Percentiles rank a stretch among this genome's conserved stretches.
Conservation (phyloP, 2,888 invertebrate species). For the Pyralis farinalis region DNA sequence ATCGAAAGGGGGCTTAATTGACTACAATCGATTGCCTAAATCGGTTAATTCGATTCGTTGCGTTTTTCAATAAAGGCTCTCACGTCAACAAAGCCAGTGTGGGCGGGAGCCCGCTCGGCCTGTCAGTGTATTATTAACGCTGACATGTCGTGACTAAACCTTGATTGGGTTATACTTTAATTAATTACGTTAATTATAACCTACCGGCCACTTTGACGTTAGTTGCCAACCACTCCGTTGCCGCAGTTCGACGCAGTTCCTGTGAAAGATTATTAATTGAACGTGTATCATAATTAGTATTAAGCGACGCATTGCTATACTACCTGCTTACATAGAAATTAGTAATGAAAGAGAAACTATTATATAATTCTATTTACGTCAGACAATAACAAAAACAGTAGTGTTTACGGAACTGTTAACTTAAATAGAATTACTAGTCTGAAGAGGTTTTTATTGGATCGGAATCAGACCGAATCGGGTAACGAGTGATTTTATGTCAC, state of each 20-base stretch:
- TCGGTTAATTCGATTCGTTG: no score
- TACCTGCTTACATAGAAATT: no score
- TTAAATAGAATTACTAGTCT: no score
- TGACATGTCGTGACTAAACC: conserved; percentile 44
- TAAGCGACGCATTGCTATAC: no score
- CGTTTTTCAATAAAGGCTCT: conserved; percentile 7
- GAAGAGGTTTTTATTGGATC: no score
- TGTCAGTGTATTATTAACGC: conserved; percentile 35
- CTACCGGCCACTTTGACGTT: conserved; percentile 31
- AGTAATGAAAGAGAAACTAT: no score
- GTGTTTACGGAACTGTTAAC: no score
- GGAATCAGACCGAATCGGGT: no score
- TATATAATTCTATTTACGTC: no score
- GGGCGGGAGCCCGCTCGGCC: conserved; percentile 42
- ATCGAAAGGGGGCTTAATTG: conserved; percentile 8
- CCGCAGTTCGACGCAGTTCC: background rate
- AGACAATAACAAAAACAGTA: no score
- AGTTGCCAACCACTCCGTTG: conserved; percentile 23
- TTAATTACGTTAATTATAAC: conserved; percentile 58
- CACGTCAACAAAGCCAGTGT: conserved; percentile 16
- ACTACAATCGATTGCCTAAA: conserved; percentile 7
- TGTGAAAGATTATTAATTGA: conserved; percentile 7
- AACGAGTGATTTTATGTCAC: no score
- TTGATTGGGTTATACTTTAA: conserved; percentile 55
- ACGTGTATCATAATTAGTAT: no score